Evolutionary conservation across 2,888 invertebrate genomes (phyloP), one percentile per base, ranked within the genome.

Genomic region (Platypus cylindrus): DNA sequence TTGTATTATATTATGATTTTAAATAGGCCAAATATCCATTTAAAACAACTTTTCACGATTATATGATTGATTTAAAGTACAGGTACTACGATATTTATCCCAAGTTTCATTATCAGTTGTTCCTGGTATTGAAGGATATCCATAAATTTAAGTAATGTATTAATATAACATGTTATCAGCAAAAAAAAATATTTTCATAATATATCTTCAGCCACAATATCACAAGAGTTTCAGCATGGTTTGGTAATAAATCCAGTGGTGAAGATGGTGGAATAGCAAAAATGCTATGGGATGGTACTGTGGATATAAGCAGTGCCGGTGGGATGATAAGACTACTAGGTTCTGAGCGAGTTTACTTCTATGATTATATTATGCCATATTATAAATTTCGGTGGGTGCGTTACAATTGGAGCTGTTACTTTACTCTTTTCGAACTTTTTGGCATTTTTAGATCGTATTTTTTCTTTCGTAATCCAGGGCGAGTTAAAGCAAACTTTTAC

Each of bases 111-210:
- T 51, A 49, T 37, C 45, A 50, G 22, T 16, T 52, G 23, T 52
- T 55, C 32, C 31, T 50, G n/a, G 31, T 44, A n/a, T 44, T 53
- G 3, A 36, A 44, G 26, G 45, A 50, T 5, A 48, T 51, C 4
- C 53, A 56, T 26, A 45, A 50, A 28, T 56, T 56, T 38, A 44
- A 40, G 55, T 54, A 49, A 46, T n/a, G n/a, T n/a, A n/a, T n/a
- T n/a, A n/a, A n/a, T n/a, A 46, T 33, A 31, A 25, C n/a, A n/a
- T n/a, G n/a, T n/a, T n/a, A n/a, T n/a, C n/a, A n/a, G n/a, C n/a
- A n/a, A n/a, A n/a, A n/a, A n/a, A n/a, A n/a, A n/a, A n/a, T n/a
- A n/a, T n/a, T n/a, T n/a, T n/a, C n/a, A n/a, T n/a, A n/a, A n/a
- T n/a, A n/a, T n/a, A n/a, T n/a, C n/a, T 45, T 36, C 31, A 50